Evolutionary conservation across 2,888 invertebrate genomes (phyloP).

Genomic region (Galerucella calmariensis): DNA sequence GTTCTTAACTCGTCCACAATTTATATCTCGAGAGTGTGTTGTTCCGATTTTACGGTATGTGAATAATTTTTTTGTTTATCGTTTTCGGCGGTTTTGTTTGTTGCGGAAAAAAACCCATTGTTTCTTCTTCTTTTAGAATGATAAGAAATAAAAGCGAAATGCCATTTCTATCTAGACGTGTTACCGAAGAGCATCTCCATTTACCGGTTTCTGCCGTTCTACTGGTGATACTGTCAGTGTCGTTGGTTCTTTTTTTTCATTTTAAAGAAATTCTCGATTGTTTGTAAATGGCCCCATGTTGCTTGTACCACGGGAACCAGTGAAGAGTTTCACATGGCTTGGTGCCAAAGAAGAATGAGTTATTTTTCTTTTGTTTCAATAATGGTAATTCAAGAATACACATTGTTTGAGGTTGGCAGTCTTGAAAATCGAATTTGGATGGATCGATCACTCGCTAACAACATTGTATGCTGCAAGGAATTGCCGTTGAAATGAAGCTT

Average conservation of each 20-base stretch:
- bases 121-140: constrained; percentile 47
- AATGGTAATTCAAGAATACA: constrained; percentile 12
- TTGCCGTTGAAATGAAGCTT: too few relatives aligned
- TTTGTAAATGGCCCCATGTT: constrained; percentile 32
- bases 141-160: constrained; percentile 50
- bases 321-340: constrained; percentile 28
- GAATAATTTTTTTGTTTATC: constrained; percentile 45
- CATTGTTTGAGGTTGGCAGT: not conserved
- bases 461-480: not conserved
- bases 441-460: not conserved
- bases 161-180: constrained; percentile 46
- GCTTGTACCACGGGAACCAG: constrained; percentile 30
- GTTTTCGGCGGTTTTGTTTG: constrained; percentile 53
- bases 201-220: constrained; percentile 45
- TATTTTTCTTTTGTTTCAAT: constrained; percentile 28
- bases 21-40: constrained; percentile 55
- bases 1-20: constrained; percentile 57
- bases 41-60: constrained; percentile 44
- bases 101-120: constrained; percentile 55
- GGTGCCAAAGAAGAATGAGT: constrained; percentile 21
- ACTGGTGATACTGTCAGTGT: constrained; percentile 35
- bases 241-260: constrained; percentile 22
- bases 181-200: constrained; percentile 50
- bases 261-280: constrained; percentile 28
- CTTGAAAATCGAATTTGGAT: not conserved